Conservation (phyloP, 1,140 invertebrate species). For the Cephus cinctus region DNA sequence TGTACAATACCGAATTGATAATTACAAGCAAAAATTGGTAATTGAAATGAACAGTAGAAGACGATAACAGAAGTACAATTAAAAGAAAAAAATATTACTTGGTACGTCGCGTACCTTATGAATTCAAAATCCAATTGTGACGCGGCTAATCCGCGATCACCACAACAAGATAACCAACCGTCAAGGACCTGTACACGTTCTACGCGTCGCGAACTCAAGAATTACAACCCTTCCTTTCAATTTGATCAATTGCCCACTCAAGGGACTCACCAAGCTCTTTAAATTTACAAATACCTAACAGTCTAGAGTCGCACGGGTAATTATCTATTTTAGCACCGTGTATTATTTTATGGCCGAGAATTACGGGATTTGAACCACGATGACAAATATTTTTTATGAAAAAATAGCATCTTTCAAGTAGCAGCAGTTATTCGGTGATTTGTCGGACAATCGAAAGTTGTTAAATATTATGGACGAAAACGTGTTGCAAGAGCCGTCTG, state of each 20-base stretch:
- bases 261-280: not conserved
- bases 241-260: constrained; percentile 3
- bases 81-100: too few relatives aligned
- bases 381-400: constrained; percentile 18
- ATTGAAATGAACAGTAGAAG: too few relatives aligned
- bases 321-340: constrained; percentile 5
- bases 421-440: constrained; percentile 22
- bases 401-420: constrained; percentile 21
- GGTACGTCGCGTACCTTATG: too few relatives aligned
- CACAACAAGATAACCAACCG: too few relatives aligned
- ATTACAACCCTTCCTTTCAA: constrained; percentile 11
- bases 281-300: constrained; percentile 5
- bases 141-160: too few relatives aligned
- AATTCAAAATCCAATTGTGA: too few relatives aligned
- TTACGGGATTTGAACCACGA: constrained; percentile 7
- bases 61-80: too few relatives aligned
- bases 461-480: constrained; percentile 12
- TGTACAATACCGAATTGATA: too few relatives aligned
- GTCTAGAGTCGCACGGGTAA: constrained; percentile 13
- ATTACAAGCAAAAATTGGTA: too few relatives aligned
- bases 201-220: too few relatives aligned
- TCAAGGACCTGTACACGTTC: too few relatives aligned
- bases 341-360: constrained; percentile 17
- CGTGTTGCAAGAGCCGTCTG: constrained; percentile 12
- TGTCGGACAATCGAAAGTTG: constrained; percentile 17